These are phyloP conservation scores for Pasiphila rectangulata DNA, from an alignment of 2,888 invertebrate genomes.

Conservation along the genomic window DNA sequence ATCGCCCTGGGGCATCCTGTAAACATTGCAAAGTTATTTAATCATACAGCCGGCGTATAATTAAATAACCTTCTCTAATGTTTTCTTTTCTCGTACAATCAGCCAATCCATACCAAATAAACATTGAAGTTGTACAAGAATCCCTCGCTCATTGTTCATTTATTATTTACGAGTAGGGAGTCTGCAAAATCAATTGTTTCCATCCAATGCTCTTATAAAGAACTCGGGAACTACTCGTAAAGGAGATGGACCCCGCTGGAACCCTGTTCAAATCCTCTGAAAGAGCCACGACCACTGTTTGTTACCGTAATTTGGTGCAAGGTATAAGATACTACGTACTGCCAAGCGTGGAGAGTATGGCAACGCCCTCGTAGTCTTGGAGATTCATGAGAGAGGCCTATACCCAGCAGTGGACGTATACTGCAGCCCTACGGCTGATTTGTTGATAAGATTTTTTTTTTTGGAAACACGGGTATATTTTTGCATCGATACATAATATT, in stretches of 20 bases:
- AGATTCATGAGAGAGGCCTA: too few species aligned
- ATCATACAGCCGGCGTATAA: too few species aligned
- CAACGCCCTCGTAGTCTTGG: background rate
- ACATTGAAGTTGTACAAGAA: conserved; percentile 2
- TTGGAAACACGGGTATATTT: too few species aligned
- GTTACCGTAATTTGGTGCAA: conserved; percentile 41
- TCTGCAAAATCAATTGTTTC: conserved; percentile 42
- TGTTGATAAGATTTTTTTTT: too few species aligned
- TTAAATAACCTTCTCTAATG: too few species aligned
- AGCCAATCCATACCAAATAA: background rate
- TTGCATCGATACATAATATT: too few species aligned
- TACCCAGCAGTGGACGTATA: too few species aligned
- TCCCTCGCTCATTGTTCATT: conserved; percentile 4
- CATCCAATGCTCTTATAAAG: conserved; percentile 46
- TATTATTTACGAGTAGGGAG: conserved; percentile 13
- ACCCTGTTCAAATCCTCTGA: conserved; percentile 58
- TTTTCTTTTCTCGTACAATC: background rate
- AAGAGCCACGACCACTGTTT: conserved; percentile 56
- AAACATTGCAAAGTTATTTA: too few species aligned
- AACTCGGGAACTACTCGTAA: conserved; percentile 49
- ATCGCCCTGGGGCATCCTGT: too few species aligned
- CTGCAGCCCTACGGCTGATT: too few species aligned
- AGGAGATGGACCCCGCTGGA: conserved; percentile 53
- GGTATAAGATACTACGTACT: conserved; percentile 17
- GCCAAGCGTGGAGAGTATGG: background rate